These are phyloP conservation scores for Nephila pilipes DNA, from an alignment of 1,140 invertebrate species.

Conservation along the genomic window DNA sequence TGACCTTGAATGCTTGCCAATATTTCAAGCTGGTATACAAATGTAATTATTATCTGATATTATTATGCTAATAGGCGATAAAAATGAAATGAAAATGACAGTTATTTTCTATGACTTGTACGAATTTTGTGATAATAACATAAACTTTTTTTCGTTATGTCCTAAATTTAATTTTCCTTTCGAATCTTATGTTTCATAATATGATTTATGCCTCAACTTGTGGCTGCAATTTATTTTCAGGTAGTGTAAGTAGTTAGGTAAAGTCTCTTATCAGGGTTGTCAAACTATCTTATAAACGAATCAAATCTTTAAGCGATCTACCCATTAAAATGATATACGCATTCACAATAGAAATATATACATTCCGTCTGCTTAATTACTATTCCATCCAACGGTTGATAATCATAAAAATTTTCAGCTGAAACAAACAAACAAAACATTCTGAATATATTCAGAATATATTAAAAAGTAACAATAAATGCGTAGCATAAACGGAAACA, in stretches of 20 bases:
- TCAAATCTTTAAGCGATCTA: too few species aligned
- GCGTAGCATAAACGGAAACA: too few species aligned
- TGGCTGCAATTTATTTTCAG: neutral
- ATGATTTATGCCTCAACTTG: neutral
- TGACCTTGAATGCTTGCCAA: slow-evolving; percentile 68
- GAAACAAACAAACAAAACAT: too few species aligned
- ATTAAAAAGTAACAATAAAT: too few species aligned
- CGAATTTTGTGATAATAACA: slow-evolving; percentile 10
- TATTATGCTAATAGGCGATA: slow-evolving; percentile 61
- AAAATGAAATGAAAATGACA: slow-evolving; percentile 64
- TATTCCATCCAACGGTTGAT: too few species aligned
- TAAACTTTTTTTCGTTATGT: neutral
- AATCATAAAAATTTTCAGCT: too few species aligned
- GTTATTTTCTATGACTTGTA: slow-evolving; percentile 32
- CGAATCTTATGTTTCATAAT: neutral
- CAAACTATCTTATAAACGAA: too few species aligned
- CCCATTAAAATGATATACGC: too few species aligned
- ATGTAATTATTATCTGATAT: slow-evolving; percentile 62
- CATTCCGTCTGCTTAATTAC: too few species aligned
- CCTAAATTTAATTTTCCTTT: neutral
- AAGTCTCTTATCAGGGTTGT: too few species aligned
- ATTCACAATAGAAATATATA: too few species aligned
- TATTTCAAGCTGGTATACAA: slow-evolving; percentile 49
- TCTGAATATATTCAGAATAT: too few species aligned
- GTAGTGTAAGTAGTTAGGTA: neutral